These are phyloP conservation scores for Streptopelia turtur DNA, from an alignment of 2,797 vertebrate species.

Conservation along the genomic window DNA sequence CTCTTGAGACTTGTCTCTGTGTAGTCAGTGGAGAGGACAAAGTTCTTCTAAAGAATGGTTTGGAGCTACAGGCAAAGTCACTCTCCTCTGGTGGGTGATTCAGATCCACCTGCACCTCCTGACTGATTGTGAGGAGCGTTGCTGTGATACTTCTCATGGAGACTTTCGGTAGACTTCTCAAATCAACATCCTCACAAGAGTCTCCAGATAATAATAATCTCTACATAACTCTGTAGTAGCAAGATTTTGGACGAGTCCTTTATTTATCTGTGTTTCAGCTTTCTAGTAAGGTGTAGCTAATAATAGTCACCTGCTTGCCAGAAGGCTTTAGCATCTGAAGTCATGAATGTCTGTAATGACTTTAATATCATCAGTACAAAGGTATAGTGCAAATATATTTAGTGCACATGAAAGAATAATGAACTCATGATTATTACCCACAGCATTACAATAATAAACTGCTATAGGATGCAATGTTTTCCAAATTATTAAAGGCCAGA, in stretches of 20 bases:
- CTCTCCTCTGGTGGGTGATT: background rate
- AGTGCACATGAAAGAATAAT: background rate
- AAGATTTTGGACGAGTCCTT: background rate
- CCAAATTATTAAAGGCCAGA: background rate
- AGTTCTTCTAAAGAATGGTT: background rate
- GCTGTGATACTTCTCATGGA: background rate
- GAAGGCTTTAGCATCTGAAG: background rate
- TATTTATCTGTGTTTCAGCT: background rate
- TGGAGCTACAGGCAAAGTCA: background rate
- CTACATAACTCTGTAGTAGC: background rate
- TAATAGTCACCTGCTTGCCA: background rate
- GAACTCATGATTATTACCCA: background rate
- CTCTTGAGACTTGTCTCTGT: background rate
- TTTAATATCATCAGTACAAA: background rate
- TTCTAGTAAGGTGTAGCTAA: background rate
- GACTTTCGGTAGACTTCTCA: background rate
- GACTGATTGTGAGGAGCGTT: background rate
- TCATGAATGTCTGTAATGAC: background rate
- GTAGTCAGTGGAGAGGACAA: background rate
- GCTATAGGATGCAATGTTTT: background rate
- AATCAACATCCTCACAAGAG: fast-evolving
- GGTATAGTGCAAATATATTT: background rate
- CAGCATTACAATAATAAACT: background rate
- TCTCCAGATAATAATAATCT: background rate
- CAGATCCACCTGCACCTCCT: background rate